A percentile compares a stretch with the other conserved stretches of the same genome.
Evolutionary conservation across 2,113 vertebrate genomes (phyloP).

Genomic region (Heterochromis multidens): DNA sequence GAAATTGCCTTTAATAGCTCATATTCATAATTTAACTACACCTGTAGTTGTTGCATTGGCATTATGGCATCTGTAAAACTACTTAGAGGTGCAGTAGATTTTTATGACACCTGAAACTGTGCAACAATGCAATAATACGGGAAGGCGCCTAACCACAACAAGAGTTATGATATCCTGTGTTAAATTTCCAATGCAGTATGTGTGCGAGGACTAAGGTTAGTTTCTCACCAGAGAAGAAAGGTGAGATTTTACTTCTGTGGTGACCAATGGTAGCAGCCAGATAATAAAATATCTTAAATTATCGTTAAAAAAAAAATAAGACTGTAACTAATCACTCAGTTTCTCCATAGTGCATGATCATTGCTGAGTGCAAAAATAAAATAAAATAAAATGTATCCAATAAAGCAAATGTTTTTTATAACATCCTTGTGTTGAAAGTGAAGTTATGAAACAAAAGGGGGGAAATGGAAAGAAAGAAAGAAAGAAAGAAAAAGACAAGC

Average conservation of each 20-base stretch:
- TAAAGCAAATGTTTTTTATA: background rate
- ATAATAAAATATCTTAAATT: background rate
- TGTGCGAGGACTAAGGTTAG: background rate
- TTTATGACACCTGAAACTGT: background rate
- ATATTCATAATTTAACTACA: background rate
- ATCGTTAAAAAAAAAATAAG: background rate
- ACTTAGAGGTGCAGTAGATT: background rate
- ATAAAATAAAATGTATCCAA: background rate
- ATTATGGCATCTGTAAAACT: background rate
- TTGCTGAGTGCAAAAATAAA: background rate
- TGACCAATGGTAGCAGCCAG: background rate
- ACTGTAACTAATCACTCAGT: background rate
- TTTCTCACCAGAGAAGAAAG: background rate
- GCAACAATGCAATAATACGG: slow-evolving; percentile 19
- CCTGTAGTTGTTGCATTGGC: background rate
- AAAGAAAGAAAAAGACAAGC: background rate
- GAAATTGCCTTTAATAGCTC: background rate
- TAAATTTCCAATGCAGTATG: slow-evolving; percentile 32
- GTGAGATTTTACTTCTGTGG: background rate
- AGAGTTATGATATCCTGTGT: slow-evolving; percentile 28
- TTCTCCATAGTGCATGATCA: background rate
- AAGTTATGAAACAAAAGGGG: background rate
- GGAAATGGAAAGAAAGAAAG: background rate
- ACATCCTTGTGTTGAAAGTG: background rate
- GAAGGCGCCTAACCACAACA: slow-evolving; percentile 47